phyloP scores from a whole-genome alignment of 2,113 vertebrate genomes.

The Microtus montanus region DNA sequence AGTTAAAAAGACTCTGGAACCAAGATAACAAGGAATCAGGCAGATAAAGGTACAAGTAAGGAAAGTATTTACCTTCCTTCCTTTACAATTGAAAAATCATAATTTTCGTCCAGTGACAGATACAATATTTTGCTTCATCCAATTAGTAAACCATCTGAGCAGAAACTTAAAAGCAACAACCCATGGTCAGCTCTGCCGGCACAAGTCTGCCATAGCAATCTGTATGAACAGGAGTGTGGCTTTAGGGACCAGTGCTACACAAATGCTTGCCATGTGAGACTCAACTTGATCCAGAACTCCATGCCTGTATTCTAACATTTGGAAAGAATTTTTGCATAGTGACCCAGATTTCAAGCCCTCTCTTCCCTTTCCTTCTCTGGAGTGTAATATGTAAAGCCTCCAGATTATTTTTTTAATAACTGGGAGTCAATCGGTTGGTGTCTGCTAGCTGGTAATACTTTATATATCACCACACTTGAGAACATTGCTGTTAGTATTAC shows the following conservation, averaged over 20 bases:
- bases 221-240: neutral
- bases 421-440: neutral
- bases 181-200: neutral
- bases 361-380: neutral
- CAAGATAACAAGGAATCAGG: neutral
- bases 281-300: neutral
- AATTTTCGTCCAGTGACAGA: neutral
- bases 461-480: neutral
- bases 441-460: neutral
- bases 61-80: neutral
- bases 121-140: neutral
- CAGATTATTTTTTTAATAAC: neutral
- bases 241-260: neutral
- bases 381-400: neutral
- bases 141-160: rapidly evolving
- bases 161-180: neutral
- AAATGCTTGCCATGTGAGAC: neutral
- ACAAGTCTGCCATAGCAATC: neutral
- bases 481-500: neutral
- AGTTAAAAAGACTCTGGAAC: neutral
- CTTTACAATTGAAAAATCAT: neutral
- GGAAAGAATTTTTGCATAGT: neutral
- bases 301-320: neutral
- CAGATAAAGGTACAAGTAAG: neutral
- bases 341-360: neutral